phyloP scores from a whole-genome alignment of 2,888 invertebrate species.

The Pinctada fucata region DNA sequence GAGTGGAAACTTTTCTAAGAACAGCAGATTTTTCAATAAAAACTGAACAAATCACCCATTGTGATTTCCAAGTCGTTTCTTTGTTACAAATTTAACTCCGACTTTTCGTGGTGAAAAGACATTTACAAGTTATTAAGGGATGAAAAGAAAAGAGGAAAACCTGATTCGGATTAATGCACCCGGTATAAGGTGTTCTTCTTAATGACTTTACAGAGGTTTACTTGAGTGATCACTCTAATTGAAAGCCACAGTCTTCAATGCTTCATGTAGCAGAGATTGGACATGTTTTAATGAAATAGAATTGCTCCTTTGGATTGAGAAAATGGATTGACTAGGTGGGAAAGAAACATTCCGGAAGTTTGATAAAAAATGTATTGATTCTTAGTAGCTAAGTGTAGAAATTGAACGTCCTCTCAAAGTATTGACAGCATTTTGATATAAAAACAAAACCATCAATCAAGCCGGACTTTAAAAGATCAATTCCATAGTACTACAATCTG shows the following conservation, averaged over 20 bases:
- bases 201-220: constrained; percentile 18
- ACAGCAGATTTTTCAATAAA: constrained; percentile 9
- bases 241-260: constrained; percentile 17
- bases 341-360: no score
- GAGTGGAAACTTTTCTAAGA: background rate
- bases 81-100: constrained; percentile 20
- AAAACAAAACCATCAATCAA: no score
- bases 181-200: constrained; percentile 14
- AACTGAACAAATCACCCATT: constrained; percentile 19
- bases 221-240: constrained; percentile 36
- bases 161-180: constrained; percentile 6
- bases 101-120: constrained; percentile 23
- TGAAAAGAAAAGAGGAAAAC: constrained; percentile 12
- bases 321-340: no score
- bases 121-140: constrained; percentile 22
- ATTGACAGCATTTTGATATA: no score
- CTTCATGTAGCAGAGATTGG: no score
- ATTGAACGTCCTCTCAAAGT: no score
- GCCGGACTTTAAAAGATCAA: no score
- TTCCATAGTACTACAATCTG: no score
- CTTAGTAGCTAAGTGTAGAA: no score
- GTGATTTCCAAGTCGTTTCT: constrained; percentile 4
- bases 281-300: no score
- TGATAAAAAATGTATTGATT: no score
- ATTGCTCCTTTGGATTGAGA: no score